Evolutionary conservation across 1,140 invertebrate genomes (phyloP), one percentile per base, ranked within the genome.

Genomic region (Dolichoris vasculosae): DNA sequence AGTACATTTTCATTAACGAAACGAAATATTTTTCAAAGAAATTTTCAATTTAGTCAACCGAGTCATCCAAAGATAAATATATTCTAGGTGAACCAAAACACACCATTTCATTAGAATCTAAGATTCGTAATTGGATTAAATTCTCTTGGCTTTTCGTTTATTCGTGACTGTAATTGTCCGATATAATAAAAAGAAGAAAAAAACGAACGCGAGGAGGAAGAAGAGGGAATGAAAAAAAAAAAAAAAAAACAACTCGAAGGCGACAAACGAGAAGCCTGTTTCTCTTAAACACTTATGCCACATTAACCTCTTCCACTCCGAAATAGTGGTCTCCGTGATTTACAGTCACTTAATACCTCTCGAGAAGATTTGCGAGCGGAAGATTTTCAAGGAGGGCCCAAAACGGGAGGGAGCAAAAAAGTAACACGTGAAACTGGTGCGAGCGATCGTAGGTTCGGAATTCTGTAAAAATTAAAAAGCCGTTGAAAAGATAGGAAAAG

Each of bases 251-350:
- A n/a, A 64, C 26, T 64, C 2, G 30, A 67, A 67, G 15, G 30
- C 2, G 64, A 13, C 64, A 67, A 67, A 67, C 15, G 26, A 40
- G 20, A 40, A 71, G 32, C 40, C 35, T 71, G 67, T 40, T 71
- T 40, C 67, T 40, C 30, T 67, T 67, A 67, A 67, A 30, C 64
- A 67, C 64, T 67, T 67, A 67, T 67, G 23, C 32, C 32, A 69
- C 40, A 40, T 20, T 69, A 69, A 73, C 9, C 40, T 40, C 35
- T 35, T 69, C n/a, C 15, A 69, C 35, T 69, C 2, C 23, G 67
- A 13, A 32, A 67, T 71, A 17, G 35, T 26, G 23, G 40, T 32
- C 2, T 38, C 1, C 3, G 23, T 43, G 69, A 73, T 73, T 73
- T 73, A 43, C 23, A 43, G 69, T 43, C 69, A 26, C 38, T 43